Base-by-base conservation (phyloP, 2,113 vertebrate genomes). In the Anas platyrhynchos region DNA sequence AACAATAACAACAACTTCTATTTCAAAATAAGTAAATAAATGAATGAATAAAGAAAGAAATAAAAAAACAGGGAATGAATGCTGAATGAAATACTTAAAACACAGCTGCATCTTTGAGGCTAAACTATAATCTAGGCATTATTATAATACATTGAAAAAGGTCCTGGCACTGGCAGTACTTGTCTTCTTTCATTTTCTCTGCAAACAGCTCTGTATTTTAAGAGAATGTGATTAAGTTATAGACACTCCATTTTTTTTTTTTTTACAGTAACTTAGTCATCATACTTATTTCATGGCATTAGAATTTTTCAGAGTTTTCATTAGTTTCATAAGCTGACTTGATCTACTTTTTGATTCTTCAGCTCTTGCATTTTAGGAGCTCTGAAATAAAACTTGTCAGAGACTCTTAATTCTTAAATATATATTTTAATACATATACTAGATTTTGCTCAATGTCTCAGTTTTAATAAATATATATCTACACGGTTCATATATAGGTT, bases 401-500 rank as follows among this genome's bases (percentile, higher is more conserved):
- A 13, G 4, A 31, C 4, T 1, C 4, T 74, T 56, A 21, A 23
- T 43, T 84, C 74, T 52, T 13, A 23, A 87, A 86, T 32, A 14
- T 44, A 5, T 6, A 7, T 31, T 55, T 75, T 29, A 65, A 5
- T 26, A 48, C 6, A 26, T 2, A 0, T 25, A n/a, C 1, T 17
- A 31, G 4, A 29, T 77, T 92, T 83, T 86, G 7, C 11, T 83
- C 11, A 69, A 1, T 13, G 5, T 55, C 11, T 17, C 52, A 26
- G 4, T 50, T 91, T 58, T 74, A 86, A 36, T 52, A 56, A 75
- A 8, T 67, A 7, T 44, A 32, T 82, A 63, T 27, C 11, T 83
- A 15, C 13, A 43, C 1, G 7, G 34, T 44, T 80, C 2, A 11
- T 46, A 68, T 66, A 22, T 3, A 77, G 23, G 73, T 68, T 62